Evolutionary conservation across 2,888 invertebrate species (phyloP).

Genomic region (Cosmopolites sordidus): DNA sequence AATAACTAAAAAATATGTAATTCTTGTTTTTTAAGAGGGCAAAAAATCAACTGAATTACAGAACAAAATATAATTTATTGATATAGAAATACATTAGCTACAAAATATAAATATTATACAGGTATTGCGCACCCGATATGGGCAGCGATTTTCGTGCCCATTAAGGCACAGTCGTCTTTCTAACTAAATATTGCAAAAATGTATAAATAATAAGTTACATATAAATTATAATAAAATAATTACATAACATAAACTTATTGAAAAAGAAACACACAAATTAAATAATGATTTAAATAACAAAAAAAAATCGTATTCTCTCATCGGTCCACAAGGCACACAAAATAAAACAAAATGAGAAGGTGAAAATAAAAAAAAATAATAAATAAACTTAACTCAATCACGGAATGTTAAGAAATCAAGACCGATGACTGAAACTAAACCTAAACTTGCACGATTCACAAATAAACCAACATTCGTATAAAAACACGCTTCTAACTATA

Average conservation of each 20-base stretch:
- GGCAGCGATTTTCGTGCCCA: slow-evolving; percentile 34
- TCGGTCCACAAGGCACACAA: slow-evolving; percentile 40
- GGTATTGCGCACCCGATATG: slow-evolving; percentile 39
- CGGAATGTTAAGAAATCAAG: slow-evolving; percentile 47
- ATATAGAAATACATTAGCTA: slow-evolving; percentile 46
- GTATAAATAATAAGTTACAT: slow-evolving; percentile 52
- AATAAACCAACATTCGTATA: slow-evolving; percentile 44
- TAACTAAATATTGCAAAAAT: slow-evolving; percentile 43
- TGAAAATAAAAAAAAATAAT: slow-evolving; percentile 40
- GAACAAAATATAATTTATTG: slow-evolving; percentile 53
- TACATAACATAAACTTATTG: slow-evolving; percentile 48
- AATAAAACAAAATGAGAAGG: slow-evolving; percentile 40
- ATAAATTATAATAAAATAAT: slow-evolving; percentile 52
- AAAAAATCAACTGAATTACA: slow-evolving; percentile 30
- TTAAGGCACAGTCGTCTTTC: slow-evolving; percentile 46
- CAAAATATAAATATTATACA: slow-evolving; percentile 47
- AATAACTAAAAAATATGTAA: too few species aligned
- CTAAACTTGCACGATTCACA: slow-evolving; percentile 46
- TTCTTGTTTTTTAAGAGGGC: too few species aligned
- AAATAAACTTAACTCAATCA: slow-evolving; percentile 40
- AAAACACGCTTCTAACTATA: slow-evolving; percentile 42
- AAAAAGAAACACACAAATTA: slow-evolving; percentile 48
- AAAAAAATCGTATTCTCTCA: slow-evolving; percentile 46
- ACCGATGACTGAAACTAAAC: slow-evolving; percentile 46
- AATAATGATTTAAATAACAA: slow-evolving; percentile 51